Conservation (phyloP, 2,113 vertebrate genomes). For the Spheniscus mendiculus region DNA sequence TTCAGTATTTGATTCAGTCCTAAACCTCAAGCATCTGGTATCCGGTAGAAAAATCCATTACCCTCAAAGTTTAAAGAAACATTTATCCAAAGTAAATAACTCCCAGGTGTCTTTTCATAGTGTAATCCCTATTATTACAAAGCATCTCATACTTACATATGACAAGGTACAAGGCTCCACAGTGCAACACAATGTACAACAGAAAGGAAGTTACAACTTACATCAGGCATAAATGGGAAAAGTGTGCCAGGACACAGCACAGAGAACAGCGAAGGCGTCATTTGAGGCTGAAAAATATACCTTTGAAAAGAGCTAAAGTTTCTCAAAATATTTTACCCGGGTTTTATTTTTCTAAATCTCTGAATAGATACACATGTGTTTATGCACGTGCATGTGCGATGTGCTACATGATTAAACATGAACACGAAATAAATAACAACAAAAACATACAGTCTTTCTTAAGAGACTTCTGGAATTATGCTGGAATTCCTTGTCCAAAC, state of each 20-base stretch:
- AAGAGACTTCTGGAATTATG: not conserved
- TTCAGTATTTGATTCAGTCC: not conserved
- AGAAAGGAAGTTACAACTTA: not conserved
- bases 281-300: not conserved
- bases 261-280: not conserved
- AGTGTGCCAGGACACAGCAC: not conserved
- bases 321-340: not conserved
- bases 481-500: not conserved
- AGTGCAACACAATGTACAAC: fast-evolving
- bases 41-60: not conserved
- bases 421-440: not conserved
- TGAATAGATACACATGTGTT: not conserved
- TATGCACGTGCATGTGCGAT: fast-evolving
- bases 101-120: not conserved
- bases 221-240: not conserved
- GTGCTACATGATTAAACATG: not conserved
- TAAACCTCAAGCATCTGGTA: not conserved
- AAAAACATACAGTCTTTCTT: not conserved
- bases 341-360: not conserved
- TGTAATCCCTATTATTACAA: not conserved
- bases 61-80: not conserved
- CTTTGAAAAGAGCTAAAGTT: not conserved
- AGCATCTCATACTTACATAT: not conserved
- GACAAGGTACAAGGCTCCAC: not conserved
- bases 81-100: not conserved